A percentile compares a stretch with the other conserved stretches of the same genome.
Conservation (phyloP, 2,113 vertebrate species). For the Heteronetta atricapilla region DNA sequence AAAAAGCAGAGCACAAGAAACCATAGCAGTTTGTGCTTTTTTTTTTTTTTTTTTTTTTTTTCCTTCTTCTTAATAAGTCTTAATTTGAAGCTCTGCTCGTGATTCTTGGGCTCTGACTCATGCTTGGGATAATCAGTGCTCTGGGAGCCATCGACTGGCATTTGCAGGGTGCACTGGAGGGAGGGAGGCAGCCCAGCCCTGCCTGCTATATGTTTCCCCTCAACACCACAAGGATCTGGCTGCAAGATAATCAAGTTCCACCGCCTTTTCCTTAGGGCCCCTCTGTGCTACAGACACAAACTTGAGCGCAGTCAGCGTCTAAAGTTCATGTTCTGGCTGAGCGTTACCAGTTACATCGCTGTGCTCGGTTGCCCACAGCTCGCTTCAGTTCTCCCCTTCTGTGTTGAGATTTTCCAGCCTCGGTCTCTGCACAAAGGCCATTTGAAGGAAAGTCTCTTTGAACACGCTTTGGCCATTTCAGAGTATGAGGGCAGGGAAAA, state of each 20-base stretch:
- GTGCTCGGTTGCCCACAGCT: constrained; percentile 4
- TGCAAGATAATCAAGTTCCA: constrained; percentile 32
- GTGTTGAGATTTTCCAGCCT: constrained; percentile 55
- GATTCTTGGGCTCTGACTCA: constrained; percentile 39
- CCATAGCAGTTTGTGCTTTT: not conserved
- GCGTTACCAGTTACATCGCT: constrained; percentile 37
- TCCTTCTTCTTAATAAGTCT: not conserved
- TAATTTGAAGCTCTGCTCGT: constrained; percentile 3
- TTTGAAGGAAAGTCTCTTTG: not conserved
- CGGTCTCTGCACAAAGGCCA: not conserved
- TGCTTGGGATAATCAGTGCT: not conserved
- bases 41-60: too few species aligned
- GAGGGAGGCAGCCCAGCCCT: constrained; percentile 31
- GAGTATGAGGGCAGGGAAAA: not conserved
- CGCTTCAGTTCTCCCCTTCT: constrained; percentile 16
- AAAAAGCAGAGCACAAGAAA: not conserved
- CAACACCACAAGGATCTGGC: constrained; percentile 54
- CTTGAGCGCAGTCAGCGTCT: constrained; percentile 46
- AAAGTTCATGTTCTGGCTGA: constrained; percentile 65
- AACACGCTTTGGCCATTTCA: not conserved
- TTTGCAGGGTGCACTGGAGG: constrained; percentile 6
- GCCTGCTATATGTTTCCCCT: constrained; percentile 38
- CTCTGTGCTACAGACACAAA: constrained; percentile 50
- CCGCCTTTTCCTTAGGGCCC: constrained; percentile 61
- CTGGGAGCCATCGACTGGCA: constrained; percentile 40